A percentile compares a stretch with the other conserved stretches of the same genome.
These are phyloP conservation scores for Philantomba maxwellii DNA, from an alignment of 2,113 vertebrate genomes.

Conservation along the genomic window DNA sequence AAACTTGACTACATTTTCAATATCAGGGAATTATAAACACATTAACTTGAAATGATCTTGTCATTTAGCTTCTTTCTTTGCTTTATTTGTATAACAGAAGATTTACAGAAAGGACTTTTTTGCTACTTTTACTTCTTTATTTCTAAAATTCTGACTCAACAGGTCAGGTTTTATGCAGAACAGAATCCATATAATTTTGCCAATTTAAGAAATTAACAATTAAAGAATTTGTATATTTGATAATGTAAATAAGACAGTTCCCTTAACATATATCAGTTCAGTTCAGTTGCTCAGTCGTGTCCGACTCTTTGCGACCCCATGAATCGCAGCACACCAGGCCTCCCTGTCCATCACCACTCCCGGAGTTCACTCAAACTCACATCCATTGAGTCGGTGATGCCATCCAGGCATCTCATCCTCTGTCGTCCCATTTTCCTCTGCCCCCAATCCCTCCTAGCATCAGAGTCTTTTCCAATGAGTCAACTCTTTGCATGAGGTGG, in stretches of 20 bases:
- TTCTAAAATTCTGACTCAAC: background rate
- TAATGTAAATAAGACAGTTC: background rate
- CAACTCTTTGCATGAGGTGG: no score
- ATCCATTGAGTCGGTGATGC: no score
- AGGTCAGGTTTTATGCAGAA: background rate
- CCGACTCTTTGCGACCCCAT: no score
- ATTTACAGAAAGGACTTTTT: background rate
- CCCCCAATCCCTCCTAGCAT: no score
- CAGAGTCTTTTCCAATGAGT: no score
- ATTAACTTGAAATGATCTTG: slow-evolving; percentile 2
- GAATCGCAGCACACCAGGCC: no score
- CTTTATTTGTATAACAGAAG: background rate
- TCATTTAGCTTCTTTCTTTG: background rate
- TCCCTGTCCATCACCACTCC: no score
- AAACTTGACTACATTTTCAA: background rate
- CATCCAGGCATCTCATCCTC: no score
- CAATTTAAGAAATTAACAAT: background rate
- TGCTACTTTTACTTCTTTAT: background rate
- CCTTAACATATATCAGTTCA: background rate
- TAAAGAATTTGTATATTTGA: background rate
- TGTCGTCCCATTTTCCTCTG: no score
- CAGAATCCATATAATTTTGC: background rate
- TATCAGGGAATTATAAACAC: background rate
- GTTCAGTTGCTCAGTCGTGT: no score
- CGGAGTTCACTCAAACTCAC: accelerated